A percentile compares a stretch with the other conserved stretches of the same genome.
Evolutionary conservation across 2,888 invertebrate genomes (phyloP).

Genomic region (Autographa pulchrina): DNA sequence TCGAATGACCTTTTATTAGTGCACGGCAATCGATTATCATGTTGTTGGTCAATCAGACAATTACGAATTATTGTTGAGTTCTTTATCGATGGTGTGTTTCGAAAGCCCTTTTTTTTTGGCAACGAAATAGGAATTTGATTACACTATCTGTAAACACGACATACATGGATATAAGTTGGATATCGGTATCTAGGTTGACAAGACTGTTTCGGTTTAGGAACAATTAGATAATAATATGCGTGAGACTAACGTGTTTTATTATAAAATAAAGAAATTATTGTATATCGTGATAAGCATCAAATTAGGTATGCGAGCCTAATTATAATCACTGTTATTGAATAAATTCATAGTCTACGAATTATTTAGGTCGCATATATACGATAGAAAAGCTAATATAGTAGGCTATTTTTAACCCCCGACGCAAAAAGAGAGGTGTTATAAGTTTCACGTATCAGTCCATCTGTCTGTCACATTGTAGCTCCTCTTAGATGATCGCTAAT

Average conservation of each 20-base stretch:
- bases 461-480: no score
- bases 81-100: conserved; percentile 6
- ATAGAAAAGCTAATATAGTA: background rate
- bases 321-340: background rate
- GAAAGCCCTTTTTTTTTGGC: conserved; percentile 10
- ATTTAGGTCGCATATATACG: background rate
- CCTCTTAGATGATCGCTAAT: no score
- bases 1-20: conserved; percentile 34
- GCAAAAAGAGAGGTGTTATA: no score
- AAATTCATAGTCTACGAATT: background rate
- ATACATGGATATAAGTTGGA: no score
- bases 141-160: background rate
- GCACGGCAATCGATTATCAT: conserved; percentile 18
- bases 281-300: no score
- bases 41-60: conserved; percentile 31
- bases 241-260: no score
- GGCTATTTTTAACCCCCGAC: background rate
- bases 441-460: no score
- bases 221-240: no score
- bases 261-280: background rate
- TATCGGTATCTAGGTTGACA: background rate
- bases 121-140: background rate
- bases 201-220: background rate
- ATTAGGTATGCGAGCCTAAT: no score
- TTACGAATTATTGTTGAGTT: conserved; percentile 10